A percentile compares a stretch with the other conserved stretches of the same genome.
phyloP scores from a whole-genome alignment of 2,113 vertebrate species.

The Cisticola juncidis region DNA sequence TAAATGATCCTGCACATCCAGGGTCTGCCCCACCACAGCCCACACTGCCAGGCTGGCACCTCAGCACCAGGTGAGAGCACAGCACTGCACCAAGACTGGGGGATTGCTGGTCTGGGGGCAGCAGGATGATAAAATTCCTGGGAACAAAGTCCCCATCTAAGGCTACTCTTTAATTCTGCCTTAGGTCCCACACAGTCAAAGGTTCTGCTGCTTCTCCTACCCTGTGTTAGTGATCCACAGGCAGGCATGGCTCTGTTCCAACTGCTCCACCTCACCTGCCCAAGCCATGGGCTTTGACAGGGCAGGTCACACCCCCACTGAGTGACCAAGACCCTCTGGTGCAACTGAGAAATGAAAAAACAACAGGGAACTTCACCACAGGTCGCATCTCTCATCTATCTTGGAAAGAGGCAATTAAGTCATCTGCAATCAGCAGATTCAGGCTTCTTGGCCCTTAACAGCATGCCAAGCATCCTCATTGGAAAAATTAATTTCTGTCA shows the following conservation, averaged over 20 bases:
- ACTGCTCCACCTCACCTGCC: background rate
- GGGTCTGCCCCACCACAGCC: background rate
- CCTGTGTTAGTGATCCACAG: background rate
- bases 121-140: background rate
- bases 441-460: background rate
- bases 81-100: accelerated
- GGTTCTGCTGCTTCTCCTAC: background rate
- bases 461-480: background rate
- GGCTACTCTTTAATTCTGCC: background rate
- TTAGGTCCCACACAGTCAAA: background rate
- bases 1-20: background rate
- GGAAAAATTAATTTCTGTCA: slow-evolving; percentile 65
- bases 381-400: background rate
- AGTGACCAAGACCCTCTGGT: background rate
- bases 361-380: background rate
- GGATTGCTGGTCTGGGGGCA: background rate
- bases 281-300: background rate
- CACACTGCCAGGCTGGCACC: background rate
- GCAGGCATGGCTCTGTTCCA: background rate
- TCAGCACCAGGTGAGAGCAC: background rate
- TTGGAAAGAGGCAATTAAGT: slow-evolving; percentile 27
- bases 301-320: background rate
- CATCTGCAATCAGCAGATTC: slow-evolving; percentile 7
- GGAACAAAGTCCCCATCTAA: background rate
- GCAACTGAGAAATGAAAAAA: background rate